These are phyloP conservation scores for Galago senegalensis DNA, from an alignment of 2,797 vertebrate species.

Conservation along the genomic window DNA sequence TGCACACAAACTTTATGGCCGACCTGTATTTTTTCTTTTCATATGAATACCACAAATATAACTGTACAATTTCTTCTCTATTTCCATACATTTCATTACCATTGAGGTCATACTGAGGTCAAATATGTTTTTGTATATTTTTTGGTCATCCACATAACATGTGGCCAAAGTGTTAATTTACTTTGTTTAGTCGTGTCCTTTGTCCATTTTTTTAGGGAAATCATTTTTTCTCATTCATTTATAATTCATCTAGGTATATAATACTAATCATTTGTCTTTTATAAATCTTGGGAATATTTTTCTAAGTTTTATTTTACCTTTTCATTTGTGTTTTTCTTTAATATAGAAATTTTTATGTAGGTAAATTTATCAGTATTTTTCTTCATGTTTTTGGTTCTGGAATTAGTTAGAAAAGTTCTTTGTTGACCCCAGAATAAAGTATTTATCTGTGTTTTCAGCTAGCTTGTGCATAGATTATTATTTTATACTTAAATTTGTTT, in stretches of 20 bases:
- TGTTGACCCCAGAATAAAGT: background rate
- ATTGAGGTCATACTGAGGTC: background rate
- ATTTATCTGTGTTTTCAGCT: background rate
- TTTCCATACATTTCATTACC: background rate
- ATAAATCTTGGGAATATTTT: background rate
- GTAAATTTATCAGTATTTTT: background rate
- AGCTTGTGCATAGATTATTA: background rate
- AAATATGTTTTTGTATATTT: background rate
- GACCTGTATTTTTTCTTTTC: background rate
- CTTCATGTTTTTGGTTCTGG: background rate
- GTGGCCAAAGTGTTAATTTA: background rate
- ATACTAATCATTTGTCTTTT: background rate
- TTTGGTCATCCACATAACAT: too few species aligned
- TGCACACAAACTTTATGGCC: too few species aligned
- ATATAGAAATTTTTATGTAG: background rate
- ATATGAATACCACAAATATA: background rate
- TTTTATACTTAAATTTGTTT: background rate
- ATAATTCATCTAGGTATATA: background rate
- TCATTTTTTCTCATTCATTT: background rate
- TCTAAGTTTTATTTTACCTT: background rate
- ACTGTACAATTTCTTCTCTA: background rate
- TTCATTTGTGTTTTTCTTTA: constrained; percentile 32
- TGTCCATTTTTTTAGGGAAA: background rate
- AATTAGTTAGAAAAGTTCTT: background rate
- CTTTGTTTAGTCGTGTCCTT: background rate